Conservation (phyloP, 2,797 vertebrate genomes). For the Gorsachius magnificus region DNA sequence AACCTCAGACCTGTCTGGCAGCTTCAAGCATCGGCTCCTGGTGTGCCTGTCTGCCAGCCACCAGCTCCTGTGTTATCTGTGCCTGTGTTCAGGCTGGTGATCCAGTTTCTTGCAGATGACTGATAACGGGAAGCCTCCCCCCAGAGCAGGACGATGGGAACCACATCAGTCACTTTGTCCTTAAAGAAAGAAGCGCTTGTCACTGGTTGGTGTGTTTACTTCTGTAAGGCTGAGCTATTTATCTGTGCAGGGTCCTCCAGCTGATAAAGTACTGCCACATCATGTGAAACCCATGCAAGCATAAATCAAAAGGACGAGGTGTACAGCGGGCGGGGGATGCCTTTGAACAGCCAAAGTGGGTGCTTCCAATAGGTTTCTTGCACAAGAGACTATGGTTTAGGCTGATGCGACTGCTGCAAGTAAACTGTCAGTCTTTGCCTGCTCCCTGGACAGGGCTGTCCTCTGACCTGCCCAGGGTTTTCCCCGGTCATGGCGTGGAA, state of each 20-base stretch:
- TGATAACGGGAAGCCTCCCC: background rate
- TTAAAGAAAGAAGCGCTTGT: background rate
- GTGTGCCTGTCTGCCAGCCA: background rate
- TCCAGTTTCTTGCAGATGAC: background rate
- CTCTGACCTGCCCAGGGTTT: fast-evolving
- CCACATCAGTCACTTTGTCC: background rate
- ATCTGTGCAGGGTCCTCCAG: background rate
- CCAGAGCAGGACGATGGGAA: background rate
- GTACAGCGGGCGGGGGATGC: background rate
- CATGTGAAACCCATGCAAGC: background rate
- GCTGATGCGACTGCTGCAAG: background rate
- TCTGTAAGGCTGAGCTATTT: background rate
- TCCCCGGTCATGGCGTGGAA: fast-evolving
- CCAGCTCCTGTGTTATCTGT: background rate
- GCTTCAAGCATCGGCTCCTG: background rate
- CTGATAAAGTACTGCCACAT: constrained; percentile 1
- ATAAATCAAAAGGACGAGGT: constrained; percentile 21
- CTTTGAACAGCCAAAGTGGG: background rate
- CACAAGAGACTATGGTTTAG: background rate
- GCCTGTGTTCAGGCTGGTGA: background rate
- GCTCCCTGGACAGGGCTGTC: background rate
- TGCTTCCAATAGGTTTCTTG: background rate
- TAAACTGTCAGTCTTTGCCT: background rate
- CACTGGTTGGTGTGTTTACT: background rate
- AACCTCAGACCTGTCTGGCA: background rate